Evolutionary conservation across 2,797 vertebrate species (phyloP).

Genomic region (Hypotaenidia okinawae): DNA sequence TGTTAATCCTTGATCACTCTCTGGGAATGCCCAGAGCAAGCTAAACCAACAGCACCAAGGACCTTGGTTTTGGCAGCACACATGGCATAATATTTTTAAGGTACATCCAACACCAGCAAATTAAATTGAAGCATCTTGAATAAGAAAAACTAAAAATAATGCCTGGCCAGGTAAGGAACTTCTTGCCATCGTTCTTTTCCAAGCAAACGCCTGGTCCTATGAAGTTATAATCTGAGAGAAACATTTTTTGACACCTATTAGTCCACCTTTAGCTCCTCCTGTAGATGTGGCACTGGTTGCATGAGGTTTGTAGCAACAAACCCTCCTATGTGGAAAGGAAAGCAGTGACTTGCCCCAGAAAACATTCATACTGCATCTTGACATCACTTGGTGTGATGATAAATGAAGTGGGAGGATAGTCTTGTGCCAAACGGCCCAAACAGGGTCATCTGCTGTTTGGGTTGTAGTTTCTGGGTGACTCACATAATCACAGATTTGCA

Average conservation of each 20-base stretch:
- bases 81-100: not conserved
- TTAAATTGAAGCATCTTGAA: not conserved
- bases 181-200: not conserved
- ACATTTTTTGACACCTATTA: not conserved
- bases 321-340: not conserved
- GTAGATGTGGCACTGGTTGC: accelerated
- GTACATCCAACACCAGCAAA: not conserved
- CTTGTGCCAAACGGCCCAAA: not conserved
- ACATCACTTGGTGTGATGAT: not conserved
- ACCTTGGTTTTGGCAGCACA: not conserved
- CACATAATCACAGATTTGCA: no score
- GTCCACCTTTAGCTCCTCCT: not conserved
- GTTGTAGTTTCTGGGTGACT: not conserved
- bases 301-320: not conserved
- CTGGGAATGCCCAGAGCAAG: not conserved
- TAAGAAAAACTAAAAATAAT: not conserved
- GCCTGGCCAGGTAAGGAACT: not conserved
- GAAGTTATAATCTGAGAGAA: not conserved
- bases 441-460: not conserved
- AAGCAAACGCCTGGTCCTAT: not conserved
- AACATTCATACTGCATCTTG: not conserved
- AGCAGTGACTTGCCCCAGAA: not conserved
- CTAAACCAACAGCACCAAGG: accelerated
- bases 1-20: accelerated
- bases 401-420: not conserved